These are phyloP conservation scores for Galeopterus variegatus DNA, from an alignment of 2,113 vertebrate species.

Conservation along the genomic window DNA sequence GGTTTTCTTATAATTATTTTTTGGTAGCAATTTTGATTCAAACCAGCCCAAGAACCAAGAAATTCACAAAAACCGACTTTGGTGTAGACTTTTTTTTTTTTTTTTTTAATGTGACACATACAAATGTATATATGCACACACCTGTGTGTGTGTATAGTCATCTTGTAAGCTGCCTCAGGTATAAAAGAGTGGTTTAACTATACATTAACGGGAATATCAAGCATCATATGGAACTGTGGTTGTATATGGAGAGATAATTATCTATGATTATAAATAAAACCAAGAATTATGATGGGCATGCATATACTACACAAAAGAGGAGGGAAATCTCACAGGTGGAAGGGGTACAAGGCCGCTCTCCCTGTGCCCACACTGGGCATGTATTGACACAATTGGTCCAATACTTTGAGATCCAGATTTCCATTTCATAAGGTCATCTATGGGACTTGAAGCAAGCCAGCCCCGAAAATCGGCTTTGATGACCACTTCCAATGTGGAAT, in stretches of 20 bases:
- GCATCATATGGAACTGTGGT: neutral
- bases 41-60: neutral
- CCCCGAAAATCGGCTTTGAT: fast-evolving
- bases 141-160: neutral
- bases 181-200: neutral
- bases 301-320: neutral
- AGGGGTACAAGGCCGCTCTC: neutral
- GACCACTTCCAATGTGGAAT: neutral
- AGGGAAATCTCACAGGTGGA: neutral
- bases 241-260: neutral
- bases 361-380: fast-evolving
- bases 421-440: neutral
- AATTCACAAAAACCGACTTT: neutral
- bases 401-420: neutral
- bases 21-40: neutral
- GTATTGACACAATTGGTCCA: neutral
- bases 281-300: neutral
- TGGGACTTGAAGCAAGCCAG: neutral
- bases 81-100: neutral
- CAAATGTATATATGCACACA: neutral
- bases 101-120: neutral
- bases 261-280: neutral
- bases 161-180: neutral
- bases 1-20: neutral
- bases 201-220: neutral